These are phyloP conservation scores for Trachymyrmex septentrionalis DNA, from an alignment of 1,140 invertebrate species.

Conservation along the genomic window DNA sequence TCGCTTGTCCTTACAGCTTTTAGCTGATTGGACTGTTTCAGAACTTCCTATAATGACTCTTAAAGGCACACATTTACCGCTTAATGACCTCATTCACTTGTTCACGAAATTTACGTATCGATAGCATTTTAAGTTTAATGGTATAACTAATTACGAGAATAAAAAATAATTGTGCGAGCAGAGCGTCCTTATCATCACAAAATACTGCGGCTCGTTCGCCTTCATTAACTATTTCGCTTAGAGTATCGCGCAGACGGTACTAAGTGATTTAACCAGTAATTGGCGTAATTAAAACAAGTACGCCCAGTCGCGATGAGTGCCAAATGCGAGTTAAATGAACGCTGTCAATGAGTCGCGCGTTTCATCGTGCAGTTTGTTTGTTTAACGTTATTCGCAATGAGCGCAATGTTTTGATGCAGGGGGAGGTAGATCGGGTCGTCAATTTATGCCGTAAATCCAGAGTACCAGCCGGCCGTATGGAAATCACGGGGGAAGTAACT, in stretches of 20 bases:
- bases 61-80: too few relatives aligned
- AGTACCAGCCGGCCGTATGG: conserved; percentile 1
- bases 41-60: too few relatives aligned
- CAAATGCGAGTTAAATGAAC: conserved; percentile 31
- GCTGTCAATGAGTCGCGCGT: not conserved
- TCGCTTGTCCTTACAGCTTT: too few relatives aligned
- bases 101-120: too few relatives aligned
- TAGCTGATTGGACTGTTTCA: too few relatives aligned
- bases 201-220: not conserved
- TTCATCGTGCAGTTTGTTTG: not conserved
- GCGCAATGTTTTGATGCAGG: not conserved
- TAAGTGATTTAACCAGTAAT: conserved; percentile 2
- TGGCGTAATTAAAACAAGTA: conserved; percentile 17
- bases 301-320: not conserved
- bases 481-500: conserved; percentile 36
- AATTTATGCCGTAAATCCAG: conserved; percentile 25
- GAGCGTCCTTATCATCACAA: not conserved
- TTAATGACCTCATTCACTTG: too few relatives aligned
- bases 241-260: not conserved
- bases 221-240: conserved; percentile 1
- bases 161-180: not conserved
- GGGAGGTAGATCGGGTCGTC: not conserved
- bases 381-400: not conserved
- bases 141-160: not conserved
- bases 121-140: too few relatives aligned